A percentile compares a stretch with the other conserved stretches of the same genome.
These are phyloP conservation scores for Paracanthobrama guichenoti DNA, from an alignment of 2,113 vertebrate genomes.

Conservation along the genomic window DNA sequence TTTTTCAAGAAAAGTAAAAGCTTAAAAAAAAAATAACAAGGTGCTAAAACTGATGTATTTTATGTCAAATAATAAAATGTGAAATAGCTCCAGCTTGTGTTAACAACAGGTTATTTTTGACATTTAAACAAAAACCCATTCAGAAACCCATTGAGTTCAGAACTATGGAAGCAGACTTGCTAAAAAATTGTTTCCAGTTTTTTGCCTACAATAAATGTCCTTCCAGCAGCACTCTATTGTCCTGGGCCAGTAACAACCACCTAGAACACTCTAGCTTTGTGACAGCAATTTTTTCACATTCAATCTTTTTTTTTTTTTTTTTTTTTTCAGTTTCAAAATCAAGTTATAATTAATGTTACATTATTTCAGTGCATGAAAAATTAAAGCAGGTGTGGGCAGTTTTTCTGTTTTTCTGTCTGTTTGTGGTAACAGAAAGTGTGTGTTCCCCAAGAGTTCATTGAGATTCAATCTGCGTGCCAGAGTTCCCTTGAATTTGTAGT, in stretches of 20 bases:
- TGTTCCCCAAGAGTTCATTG: conserved; percentile 45
- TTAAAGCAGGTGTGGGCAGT: neutral
- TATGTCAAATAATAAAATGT: neutral
- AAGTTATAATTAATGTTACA: neutral
- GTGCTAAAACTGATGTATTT: neutral
- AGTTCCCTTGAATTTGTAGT: conserved; percentile 46
- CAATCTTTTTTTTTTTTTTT: neutral
- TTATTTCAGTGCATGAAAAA: neutral
- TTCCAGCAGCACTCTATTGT: neutral
- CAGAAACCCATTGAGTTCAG: no score
- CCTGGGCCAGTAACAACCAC: neutral
- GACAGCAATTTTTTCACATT: neutral
- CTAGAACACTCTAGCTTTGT: neutral
- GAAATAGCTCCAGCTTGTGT: neutral
- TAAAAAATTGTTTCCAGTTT: no score
- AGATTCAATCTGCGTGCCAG: conserved; percentile 47
- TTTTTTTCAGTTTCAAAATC: neutral
- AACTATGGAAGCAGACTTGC: no score
- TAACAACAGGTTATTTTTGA: neutral
- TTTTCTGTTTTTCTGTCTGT: neutral
- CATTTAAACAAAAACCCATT: neutral
- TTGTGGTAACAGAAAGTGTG: conserved; percentile 6
- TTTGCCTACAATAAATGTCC: no score
- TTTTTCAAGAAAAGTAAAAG: neutral
- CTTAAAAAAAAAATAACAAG: neutral